Base-by-base conservation (phyloP, 35 echinoderm and acorn worm species). In the Heliocidaris erythrogramma region DNA sequence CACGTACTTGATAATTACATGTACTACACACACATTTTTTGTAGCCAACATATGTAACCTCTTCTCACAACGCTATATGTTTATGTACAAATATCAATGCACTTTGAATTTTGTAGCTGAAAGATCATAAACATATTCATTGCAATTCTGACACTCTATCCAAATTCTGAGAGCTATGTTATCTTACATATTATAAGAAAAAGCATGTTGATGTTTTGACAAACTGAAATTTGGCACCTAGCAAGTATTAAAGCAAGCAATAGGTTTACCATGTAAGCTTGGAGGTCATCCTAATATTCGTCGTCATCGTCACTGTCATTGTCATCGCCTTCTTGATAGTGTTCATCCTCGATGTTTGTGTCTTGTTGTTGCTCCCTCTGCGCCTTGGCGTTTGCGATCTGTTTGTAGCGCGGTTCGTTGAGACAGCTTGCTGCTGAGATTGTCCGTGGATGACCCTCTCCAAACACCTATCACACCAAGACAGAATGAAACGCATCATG, bases 361-460 rank as follows among this genome's bases (percentile, higher is more conserved):
- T 92, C 49, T 3, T 30, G n/a, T 13, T 48, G 10, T 13, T 59
- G 47, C 6, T 52, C 14, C 3, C 14, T 30, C 13, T 13, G 16
- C 17, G 47, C 29, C 91, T 92, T 92, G n/a, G 50, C 47, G 14
- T 49, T 59, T 30, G 91, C 91, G 49, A 99, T 99, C 52, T 88
- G 56, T 60, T 5, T 7, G 78, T 99, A 99, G 9, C 89, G 94
- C 5, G 97, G 95, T 85, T 99, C 98, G 27, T 94, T 86, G 47
- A 97, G 94, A 60, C 96, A 99, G 48, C 94, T 99, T 12, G n/a
- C 16, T 9, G 98, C 97, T 10, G 96, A 96, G 9, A 94, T 87
- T 24, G 98, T 99, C 49, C 95, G 94, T 1, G 98, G 98, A 90
- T 99, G 98, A 49, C 94, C 95, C 88, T 98, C 96, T 32, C 93